phyloP scores from a whole-genome alignment of 2,797 vertebrate species.

The Brachyrhaphis roseni region DNA sequence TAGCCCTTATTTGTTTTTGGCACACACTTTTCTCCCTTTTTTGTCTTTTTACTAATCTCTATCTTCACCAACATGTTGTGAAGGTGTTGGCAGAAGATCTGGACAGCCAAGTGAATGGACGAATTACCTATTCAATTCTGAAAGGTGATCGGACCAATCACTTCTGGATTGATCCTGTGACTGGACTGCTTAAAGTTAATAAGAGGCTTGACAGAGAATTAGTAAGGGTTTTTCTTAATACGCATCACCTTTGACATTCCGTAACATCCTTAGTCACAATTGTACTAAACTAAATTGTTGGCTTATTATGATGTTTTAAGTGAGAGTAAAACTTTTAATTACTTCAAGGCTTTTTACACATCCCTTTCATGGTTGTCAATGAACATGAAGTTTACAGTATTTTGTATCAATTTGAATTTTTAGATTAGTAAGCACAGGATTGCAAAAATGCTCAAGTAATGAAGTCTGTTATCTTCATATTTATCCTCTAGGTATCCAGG shows the following conservation, averaged over 20 bases:
- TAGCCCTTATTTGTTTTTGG: not conserved
- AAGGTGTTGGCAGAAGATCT: constrained; percentile 93
- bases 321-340: not conserved
- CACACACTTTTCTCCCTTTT: not conserved
- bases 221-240: constrained; percentile 79
- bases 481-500: constrained; percentile 83
- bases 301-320: not conserved
- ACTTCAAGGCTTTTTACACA: not conserved
- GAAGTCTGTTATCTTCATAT: constrained; percentile 5
- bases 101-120: constrained; percentile 92
- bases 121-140: constrained; percentile 90
- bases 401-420: not conserved
- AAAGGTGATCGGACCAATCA: constrained; percentile 93
- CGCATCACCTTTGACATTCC: not conserved
- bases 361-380: not conserved
- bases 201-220: constrained; percentile 93
- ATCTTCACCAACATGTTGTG: not conserved
- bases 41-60: not conserved
- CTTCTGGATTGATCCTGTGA: constrained; percentile 91
- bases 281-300: not conserved
- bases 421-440: not conserved
- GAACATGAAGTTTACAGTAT: not conserved
- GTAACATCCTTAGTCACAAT: not conserved
- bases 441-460: not conserved
- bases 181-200: constrained; percentile 93